These are phyloP conservation scores for Phoeniculus purpureus DNA, from an alignment of 2,797 vertebrate species.

Conservation along the genomic window DNA sequence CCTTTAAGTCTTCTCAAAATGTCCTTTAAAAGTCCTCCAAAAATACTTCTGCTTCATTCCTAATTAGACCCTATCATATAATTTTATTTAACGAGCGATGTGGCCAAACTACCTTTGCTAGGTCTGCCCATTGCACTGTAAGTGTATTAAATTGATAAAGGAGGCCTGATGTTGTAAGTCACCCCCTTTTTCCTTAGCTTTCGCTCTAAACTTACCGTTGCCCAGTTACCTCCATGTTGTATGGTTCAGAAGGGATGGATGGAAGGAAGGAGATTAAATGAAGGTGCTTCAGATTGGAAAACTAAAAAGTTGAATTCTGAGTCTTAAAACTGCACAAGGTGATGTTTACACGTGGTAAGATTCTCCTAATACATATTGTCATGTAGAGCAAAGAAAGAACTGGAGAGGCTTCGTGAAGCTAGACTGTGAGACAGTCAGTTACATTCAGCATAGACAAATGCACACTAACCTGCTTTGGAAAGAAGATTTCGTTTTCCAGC, in stretches of 20 bases:
- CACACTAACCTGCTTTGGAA: background rate
- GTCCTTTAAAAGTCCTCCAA: background rate
- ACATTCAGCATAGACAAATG: background rate
- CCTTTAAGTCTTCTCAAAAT: background rate
- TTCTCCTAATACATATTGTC: background rate
- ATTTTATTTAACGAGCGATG: background rate
- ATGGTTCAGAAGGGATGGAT: background rate
- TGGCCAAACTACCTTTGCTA: background rate
- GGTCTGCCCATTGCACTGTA: background rate
- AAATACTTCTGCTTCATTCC: background rate
- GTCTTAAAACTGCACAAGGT: background rate
- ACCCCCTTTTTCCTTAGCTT: background rate
- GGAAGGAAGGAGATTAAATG: background rate
- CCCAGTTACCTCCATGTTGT: background rate
- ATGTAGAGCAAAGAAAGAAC: background rate
- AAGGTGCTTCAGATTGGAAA: background rate
- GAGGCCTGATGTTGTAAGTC: background rate
- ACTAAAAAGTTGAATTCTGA: background rate
- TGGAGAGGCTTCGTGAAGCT: background rate
- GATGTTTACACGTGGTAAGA: background rate
- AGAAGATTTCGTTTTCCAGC: background rate
- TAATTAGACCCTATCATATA: background rate
- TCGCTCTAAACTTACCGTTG: background rate
- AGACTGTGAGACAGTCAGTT: background rate
- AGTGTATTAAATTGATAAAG: background rate